These are phyloP conservation scores for Sylvicapra grimmia DNA, from an alignment of 2,113 vertebrate species.

Conservation along the genomic window DNA sequence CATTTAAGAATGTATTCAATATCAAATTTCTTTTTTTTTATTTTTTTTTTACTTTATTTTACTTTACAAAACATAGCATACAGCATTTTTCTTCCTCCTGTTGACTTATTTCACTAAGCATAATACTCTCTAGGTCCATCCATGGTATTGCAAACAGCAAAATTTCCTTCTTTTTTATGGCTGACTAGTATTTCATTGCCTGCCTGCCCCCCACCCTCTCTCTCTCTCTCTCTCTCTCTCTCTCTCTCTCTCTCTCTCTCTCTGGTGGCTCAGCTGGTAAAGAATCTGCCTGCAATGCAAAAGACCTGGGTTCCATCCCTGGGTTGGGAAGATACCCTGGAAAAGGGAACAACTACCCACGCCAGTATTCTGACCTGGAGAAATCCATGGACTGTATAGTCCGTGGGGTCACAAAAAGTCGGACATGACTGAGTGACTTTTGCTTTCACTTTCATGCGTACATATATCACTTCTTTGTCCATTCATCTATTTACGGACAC, in stretches of 20 bases:
- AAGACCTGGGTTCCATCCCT: neutral
- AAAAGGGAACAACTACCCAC: neutral
- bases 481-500: neutral
- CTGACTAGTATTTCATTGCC: neutral
- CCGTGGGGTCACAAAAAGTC: neutral
- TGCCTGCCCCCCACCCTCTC: neutral
- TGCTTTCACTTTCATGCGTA: accelerated
- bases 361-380: neutral
- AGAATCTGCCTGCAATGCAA: neutral
- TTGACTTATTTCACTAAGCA: neutral
- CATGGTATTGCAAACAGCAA: neutral
- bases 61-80: too few species aligned
- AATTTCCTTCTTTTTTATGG: neutral
- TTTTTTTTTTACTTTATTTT: too few species aligned
- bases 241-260: too few species aligned
- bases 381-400: neutral
- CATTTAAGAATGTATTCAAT: too few species aligned
- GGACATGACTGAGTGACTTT: accelerated
- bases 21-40: too few species aligned
- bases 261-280: neutral
- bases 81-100: neutral
- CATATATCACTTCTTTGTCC: neutral
- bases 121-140: neutral
- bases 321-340: neutral
- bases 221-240: too few species aligned